Base-by-base conservation (phyloP, 1,140 invertebrate genomes). In the Armadillidium nasatum region DNA sequence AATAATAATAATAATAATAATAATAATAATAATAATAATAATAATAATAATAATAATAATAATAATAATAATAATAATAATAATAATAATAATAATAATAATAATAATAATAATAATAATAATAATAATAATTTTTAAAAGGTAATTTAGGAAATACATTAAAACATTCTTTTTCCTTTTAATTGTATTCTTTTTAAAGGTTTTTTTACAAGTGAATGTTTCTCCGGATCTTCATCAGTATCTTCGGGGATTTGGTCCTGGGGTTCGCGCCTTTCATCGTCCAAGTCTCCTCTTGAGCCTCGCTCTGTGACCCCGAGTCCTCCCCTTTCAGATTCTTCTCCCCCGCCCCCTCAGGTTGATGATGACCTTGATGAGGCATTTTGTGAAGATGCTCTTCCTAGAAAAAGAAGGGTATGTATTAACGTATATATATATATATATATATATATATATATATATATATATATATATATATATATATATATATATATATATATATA, bases 171-270 rank as follows among this genome's bases (percentile, higher is more conserved):
- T 33, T 33, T 33, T n/a, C n/a, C n/a, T 33, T 33, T 33, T 3
- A 33, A 33, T 33, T 33, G 33, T 33, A 33, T 33, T 33, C 33
- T 33, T 33, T 60, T 33, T 60, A 1, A 13, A 60, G 50, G 50
- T 3, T 19, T 60, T 19, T 60, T 60, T 15, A 60, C 50, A 13
- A 60, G 11, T 19, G 50, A 60, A 13, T 60, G 50, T 60, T 60
- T 60, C 4, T 19, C 22, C 21, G 73, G 19, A 10, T 60, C 73
- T 60, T 74, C 73, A 11, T 66, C 73, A 4, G 60, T 46, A 10
- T 74, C 73, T 15, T 74, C 73, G 44, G 73, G 73, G 15, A 50
- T 74, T 54, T 74, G 73, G 73, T 74, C 73, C 13, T 74, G 73
- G 73, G 73, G 50, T 19, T 44, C 73, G 0, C 11, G 50, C 50